Percentiles rank a stretch among this genome's conserved stretches.
These are phyloP conservation scores for Apocheima hispidaria DNA, from an alignment of 2,888 invertebrate species.

Conservation along the genomic window DNA sequence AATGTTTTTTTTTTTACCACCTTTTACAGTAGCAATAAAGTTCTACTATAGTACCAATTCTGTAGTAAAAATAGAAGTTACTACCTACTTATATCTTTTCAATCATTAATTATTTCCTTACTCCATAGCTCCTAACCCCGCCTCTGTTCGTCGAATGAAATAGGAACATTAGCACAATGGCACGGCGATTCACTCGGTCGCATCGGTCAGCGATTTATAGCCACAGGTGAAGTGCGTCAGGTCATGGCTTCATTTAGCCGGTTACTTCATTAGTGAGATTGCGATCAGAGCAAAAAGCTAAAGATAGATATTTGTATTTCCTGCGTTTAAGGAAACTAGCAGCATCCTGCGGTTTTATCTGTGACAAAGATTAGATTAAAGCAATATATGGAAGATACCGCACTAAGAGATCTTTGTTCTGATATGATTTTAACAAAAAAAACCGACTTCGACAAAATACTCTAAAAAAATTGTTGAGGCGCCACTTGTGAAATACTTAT, in stretches of 20 bases:
- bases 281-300: neutral
- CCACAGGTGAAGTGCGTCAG: conserved; percentile 38
- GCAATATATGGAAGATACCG: no score
- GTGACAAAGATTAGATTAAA: no score
- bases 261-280: conserved; percentile 21
- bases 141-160: conserved; percentile 39
- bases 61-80: no score
- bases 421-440: no score
- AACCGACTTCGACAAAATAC: no score
- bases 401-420: no score
- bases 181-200: conserved; percentile 42
- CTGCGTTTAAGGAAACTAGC: neutral
- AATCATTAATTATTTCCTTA: neutral
- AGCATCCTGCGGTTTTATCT: neutral
- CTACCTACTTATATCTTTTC: neutral
- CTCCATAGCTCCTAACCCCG: conserved; percentile 6
- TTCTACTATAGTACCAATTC: no score
- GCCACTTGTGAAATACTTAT: no score
- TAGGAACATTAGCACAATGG: conserved; percentile 55
- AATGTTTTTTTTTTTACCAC: no score
- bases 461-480: no score
- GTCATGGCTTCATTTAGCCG: conserved; percentile 31
- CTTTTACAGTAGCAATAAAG: no score
- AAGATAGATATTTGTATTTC: neutral
- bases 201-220: conserved; percentile 42